Percentiles rank a stretch among this genome's conserved stretches.
These are phyloP conservation scores for Fragum whitleyi DNA, from an alignment of 2,888 invertebrate genomes.

Conservation along the genomic window DNA sequence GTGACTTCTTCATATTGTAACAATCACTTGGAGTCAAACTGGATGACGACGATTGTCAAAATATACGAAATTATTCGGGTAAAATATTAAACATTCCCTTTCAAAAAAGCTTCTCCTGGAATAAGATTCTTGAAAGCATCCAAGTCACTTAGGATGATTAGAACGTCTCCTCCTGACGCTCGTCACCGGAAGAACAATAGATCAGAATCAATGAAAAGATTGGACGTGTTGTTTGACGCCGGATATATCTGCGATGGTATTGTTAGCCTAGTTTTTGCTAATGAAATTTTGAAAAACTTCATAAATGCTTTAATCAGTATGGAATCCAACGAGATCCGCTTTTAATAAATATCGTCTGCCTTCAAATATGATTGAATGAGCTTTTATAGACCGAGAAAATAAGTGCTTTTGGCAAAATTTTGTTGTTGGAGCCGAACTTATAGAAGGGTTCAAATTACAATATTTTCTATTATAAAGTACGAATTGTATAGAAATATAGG, in stretches of 20 bases:
- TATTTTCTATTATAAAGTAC: no score
- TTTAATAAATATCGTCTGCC: conserved; percentile 31
- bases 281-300: conserved; percentile 31
- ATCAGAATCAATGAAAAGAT: conserved; percentile 5
- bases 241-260: conserved; percentile 1
- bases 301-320: conserved; percentile 26
- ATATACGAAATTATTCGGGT: conserved; percentile 25
- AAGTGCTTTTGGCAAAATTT: conserved; percentile 3
- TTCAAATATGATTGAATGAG: conserved; percentile 24
- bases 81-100: conserved; percentile 23
- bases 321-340: conserved; percentile 21
- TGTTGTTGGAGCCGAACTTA: neutral
- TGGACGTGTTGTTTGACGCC: conserved; percentile 5
- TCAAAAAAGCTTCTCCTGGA: conserved; percentile 23
- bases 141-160: conserved; percentile 58
- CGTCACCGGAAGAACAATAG: conserved; percentile 22
- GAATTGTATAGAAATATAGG: no score
- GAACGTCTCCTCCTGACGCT: conserved; percentile 40
- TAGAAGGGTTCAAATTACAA: neutral
- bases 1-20: conserved; percentile 54
- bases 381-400: conserved; percentile 24
- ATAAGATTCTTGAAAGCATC: conserved; percentile 16
- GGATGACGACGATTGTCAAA: conserved; percentile 54
- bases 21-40: conserved; percentile 43
- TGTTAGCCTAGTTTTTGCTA: conserved; percentile 18